Base-by-base conservation (phyloP, 2,113 vertebrate genomes). In the Corythaeola cristata region DNA sequence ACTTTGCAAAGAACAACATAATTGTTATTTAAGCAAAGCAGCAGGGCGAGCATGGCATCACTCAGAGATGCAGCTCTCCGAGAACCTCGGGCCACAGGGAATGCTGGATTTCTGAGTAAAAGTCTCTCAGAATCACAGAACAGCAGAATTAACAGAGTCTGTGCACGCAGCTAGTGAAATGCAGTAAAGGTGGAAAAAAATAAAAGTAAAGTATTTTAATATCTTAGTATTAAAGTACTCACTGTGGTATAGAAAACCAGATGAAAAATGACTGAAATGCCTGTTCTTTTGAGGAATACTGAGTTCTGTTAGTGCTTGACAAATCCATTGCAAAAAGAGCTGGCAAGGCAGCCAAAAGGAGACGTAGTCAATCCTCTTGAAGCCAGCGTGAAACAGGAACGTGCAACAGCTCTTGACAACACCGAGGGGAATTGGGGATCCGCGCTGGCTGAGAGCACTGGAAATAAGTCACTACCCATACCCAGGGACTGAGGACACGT, bases 31-130 rank as follows among this genome's bases (percentile, higher is more conserved):
- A n/a, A 67, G 47, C 52, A 55, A 44, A 83, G 72, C 50, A 72
- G 62, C 0, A 3, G 7, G 37, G 32, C 16, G 23, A 59, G 33
- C 44, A 2, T 0, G 0, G 44, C 55, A 16, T 76, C 2, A 0
- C 50, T 66, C 41, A 15, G 58, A 49, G 67, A 3, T 47, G 39
- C 80, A 37, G 4, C 87, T 86, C 28, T 3, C 58, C 6, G 45
- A 68, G 84, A 59, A 8, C 45, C 41, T 37, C 1, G 1, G 62
- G 6, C 52, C 8, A 5, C 4, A 12, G 49, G 66, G 33, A 64
- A 13, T 3, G 8, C 58, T 41, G n/a, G 8, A 3, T n/a, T 67
- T 55, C 44, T 76, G 37, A 78, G 44, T 37, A 62, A 15, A 84
- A 59, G 18, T 16, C 21, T 76, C 89, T 27, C 66, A 53, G 20